These are phyloP conservation scores for Callinectes sapidus DNA, from an alignment of 2,888 invertebrate genomes.

Conservation along the genomic window DNA sequence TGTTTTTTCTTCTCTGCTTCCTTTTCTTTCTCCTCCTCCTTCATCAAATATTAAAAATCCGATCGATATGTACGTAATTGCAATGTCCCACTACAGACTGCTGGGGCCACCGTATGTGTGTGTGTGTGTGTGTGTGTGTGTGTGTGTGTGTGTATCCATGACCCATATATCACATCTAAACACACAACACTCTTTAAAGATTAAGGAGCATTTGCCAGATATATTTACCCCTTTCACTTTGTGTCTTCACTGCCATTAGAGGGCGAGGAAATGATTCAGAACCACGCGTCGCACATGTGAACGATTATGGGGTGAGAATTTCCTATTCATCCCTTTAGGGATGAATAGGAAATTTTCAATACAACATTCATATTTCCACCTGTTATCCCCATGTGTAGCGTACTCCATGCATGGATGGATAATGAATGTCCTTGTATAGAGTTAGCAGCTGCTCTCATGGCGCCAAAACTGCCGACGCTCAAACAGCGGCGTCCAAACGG, in stretches of 20 bases:
- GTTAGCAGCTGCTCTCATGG: too few species aligned
- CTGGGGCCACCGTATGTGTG: not conserved
- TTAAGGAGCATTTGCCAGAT: not conserved
- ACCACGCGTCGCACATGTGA: not conserved
- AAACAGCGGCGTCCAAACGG: too few species aligned
- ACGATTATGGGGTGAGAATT: not conserved
- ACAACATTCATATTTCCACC: too few species aligned
- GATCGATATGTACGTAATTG: conserved; percentile 13
- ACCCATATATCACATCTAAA: not conserved
- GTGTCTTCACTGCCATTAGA: not conserved
- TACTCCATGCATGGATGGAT: too few species aligned
- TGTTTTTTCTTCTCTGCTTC: not conserved
- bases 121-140: conserved; percentile 36
- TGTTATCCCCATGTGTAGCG: too few species aligned
- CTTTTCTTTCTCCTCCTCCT: not conserved
- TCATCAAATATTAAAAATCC: not conserved
- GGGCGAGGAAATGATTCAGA: not conserved
- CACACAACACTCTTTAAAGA: not conserved
- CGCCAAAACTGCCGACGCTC: too few species aligned
- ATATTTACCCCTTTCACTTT: not conserved
- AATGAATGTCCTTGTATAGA: too few species aligned
- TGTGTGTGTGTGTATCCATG: conserved; percentile 2
- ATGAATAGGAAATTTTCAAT: too few species aligned
- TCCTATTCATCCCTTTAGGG: not conserved
- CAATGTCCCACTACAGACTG: not conserved